A percentile compares a stretch with the other conserved stretches of the same genome.
Conservation (phyloP, 1,140 invertebrate species). For the Amphibalanus amphitrite region DNA sequence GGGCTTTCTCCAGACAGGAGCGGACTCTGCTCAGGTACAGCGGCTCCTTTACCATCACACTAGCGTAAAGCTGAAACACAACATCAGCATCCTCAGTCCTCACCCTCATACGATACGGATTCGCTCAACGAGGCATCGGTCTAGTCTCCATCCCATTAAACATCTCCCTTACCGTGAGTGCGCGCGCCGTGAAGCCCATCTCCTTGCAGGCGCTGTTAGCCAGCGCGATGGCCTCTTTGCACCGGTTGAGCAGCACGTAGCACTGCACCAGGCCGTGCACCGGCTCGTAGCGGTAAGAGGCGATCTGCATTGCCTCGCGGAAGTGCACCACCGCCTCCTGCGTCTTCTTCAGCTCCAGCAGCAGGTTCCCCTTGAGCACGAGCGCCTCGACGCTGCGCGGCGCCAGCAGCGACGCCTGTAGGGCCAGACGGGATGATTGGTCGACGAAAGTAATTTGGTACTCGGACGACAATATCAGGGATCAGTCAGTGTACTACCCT, state of each 20-base stretch:
- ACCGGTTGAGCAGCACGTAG: conserved; percentile 43
- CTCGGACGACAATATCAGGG: no score
- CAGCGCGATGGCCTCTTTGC: conserved; percentile 47
- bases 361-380: conserved; percentile 46
- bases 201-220: conserved; percentile 48
- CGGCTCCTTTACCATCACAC: conserved; percentile 48
- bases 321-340: conserved; percentile 50
- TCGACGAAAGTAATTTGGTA: no score
- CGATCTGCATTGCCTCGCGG: conserved; percentile 45
- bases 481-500: no score
- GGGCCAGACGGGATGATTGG: no score
- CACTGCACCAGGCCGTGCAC: conserved; percentile 45
- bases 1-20: conserved; percentile 46
- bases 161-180: conserved; percentile 39
- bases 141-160: conserved; percentile 14
- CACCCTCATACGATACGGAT: conserved; percentile 3
- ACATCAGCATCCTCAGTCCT: conserved; percentile 14
- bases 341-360: conserved; percentile 50
- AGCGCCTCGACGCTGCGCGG: conserved; percentile 42
- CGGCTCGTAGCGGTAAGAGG: conserved; percentile 40
- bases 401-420: background rate
- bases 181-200: conserved; percentile 45
- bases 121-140: conserved; percentile 11
- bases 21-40: conserved; percentile 41
- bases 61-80: conserved; percentile 44